Evolutionary conservation across 2,888 invertebrate species (phyloP).

Genomic region (Chouioia cunea): DNA sequence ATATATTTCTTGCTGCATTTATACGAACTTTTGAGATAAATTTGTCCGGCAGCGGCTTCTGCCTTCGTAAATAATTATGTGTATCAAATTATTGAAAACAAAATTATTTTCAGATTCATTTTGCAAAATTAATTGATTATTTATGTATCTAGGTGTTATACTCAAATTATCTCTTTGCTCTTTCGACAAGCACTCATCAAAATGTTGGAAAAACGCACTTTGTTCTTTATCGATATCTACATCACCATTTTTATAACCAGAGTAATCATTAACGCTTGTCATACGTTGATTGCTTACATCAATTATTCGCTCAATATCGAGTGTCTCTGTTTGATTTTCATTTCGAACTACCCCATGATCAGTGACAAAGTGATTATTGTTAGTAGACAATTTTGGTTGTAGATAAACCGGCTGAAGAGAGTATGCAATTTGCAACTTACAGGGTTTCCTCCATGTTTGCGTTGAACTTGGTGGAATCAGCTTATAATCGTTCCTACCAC

Average conservation of each 20-base stretch:
- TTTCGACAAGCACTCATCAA: conserved; percentile 48
- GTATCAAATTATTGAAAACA: conserved; percentile 66
- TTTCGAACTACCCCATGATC: conserved; percentile 1
- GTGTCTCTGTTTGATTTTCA: conserved; percentile 45
- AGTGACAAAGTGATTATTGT: conserved; percentile 20
- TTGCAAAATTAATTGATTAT: conserved; percentile 51
- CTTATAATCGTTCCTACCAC: conserved; percentile 51
- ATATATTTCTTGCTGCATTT: not conserved
- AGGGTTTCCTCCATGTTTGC: conserved; percentile 75
- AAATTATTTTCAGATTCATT: conserved; percentile 45
- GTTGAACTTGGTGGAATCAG: conserved; percentile 55
- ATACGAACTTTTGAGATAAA: conserved; percentile 44
- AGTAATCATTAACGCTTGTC: conserved; percentile 52
- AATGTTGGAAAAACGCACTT: conserved; percentile 51
- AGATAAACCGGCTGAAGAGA: conserved; percentile 51
- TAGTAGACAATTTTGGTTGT: conserved; percentile 1
- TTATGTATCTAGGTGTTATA: conserved; percentile 48
- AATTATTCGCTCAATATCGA: conserved; percentile 52
- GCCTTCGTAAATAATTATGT: conserved; percentile 73
- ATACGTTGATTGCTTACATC: conserved; percentile 50
- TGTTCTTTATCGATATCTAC: conserved; percentile 52
- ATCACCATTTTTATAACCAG: conserved; percentile 51
- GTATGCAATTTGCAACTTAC: conserved; percentile 76
- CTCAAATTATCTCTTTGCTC: conserved; percentile 32
- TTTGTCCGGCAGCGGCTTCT: conserved; percentile 47